Evolutionary conservation across 2,113 vertebrate species (phyloP), one percentile per base, ranked within the genome.

Genomic region (Nesogale talazaci): DNA sequence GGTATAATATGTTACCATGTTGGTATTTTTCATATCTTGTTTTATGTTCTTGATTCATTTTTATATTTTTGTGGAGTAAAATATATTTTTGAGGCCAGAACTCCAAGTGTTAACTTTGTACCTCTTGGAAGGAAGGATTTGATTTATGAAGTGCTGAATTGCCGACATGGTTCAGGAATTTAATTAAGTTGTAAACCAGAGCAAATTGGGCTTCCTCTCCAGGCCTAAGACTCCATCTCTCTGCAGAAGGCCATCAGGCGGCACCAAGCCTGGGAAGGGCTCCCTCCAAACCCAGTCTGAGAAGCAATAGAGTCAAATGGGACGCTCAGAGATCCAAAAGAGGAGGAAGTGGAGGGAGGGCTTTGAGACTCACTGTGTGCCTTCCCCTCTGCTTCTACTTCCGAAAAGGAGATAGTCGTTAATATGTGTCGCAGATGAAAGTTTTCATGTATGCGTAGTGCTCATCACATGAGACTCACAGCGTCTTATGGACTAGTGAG

Each of bases 11-110:
- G n/a, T 52, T 52, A 52, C 10, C 59, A 38, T 67, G 76, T 46
- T 34, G 42, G 59, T 72, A 20, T 69, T 34, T 56, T 70, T 1
- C 59, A 3, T 31, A 12, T 79, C 87, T 59, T 52, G 38, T 52
- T 92, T 94, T 77, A 38, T 72, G 91, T 95, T 94, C 61, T 59
- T 80, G 23, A 52, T 57, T 2, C 7, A 52, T 77, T 83, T 86
- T 70, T 75, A 40, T 83, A 36, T 63, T 88, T 90, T 90, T 90
- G 52, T 42, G 25, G 87, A 90, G 36, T 57, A 36, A 79, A 76
- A 36, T 84, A 25, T 56, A 63, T 78, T 52, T 52, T 52, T 52
- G 46, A 52, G 89, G 91, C 57, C 19, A 92, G 20, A 91, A 40
- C 20, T 86, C 16, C 10, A 40, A 20, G 36, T 74, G 81, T 85